These are phyloP conservation scores for Grammomys surdaster DNA, from an alignment of 2,113 vertebrate species.

Conservation along the genomic window DNA sequence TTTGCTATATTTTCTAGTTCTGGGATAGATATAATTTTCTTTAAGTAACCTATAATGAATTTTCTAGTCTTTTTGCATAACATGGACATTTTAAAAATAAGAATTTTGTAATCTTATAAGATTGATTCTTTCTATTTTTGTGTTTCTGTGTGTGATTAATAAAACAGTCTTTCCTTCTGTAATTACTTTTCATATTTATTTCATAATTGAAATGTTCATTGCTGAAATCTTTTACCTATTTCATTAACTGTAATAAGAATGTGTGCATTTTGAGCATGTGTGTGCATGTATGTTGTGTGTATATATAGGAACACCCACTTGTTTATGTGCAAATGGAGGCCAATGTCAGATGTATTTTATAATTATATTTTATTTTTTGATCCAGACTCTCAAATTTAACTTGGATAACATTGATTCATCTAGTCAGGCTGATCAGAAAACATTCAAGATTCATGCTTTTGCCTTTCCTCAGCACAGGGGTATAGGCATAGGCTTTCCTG, in stretches of 20 bases:
- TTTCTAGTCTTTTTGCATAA: neutral
- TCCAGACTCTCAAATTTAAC: neutral
- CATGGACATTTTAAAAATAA: neutral
- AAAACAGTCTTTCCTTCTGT: neutral
- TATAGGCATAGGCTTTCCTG: too few relatives aligned
- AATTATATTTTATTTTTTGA: neutral
- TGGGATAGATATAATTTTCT: neutral
- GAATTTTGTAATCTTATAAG: neutral
- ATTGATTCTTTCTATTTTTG: neutral
- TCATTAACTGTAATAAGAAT: neutral
- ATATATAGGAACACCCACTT: neutral
- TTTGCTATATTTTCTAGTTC: neutral
- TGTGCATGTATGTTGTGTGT: neutral
- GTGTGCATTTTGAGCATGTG: neutral
- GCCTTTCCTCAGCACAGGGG: neutral
- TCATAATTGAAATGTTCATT: neutral
- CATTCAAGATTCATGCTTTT: neutral
- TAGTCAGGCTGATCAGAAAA: neutral
- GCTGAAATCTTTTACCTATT: neutral
- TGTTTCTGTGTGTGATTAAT: neutral
- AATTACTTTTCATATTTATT: neutral
- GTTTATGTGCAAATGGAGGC: neutral
- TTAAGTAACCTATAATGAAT: neutral
- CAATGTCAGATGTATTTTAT: neutral
- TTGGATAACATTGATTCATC: neutral